A percentile compares a stretch with the other conserved stretches of the same genome.
Conservation (phyloP, 2,113 vertebrate species). For the Xiphias gladius region DNA sequence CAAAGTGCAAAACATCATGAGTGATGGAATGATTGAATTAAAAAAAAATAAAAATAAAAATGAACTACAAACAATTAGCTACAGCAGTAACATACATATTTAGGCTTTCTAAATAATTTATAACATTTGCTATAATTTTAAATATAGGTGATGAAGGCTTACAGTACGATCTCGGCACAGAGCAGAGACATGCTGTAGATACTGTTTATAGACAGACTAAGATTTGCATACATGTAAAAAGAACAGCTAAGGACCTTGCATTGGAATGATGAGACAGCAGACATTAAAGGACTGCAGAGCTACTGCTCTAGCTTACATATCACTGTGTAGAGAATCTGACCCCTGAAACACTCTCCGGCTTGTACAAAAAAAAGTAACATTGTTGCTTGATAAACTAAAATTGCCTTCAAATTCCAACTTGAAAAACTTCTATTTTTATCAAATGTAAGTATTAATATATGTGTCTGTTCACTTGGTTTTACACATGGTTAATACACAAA, state of each 20-base stretch:
- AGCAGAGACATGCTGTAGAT: background rate
- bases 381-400: background rate
- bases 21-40: constrained; percentile 24
- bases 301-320: background rate
- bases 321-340: background rate
- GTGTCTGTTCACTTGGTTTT: background rate
- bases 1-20: constrained; percentile 58
- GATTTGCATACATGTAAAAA: constrained; percentile 22
- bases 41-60: too few species aligned
- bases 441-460: background rate
- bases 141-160: constrained; percentile 17
- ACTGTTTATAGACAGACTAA: background rate
- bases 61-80: too few species aligned
- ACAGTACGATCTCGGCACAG: background rate
- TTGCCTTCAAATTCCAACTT: background rate
- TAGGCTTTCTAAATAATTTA: constrained; percentile 39
- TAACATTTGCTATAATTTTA: constrained; percentile 29
- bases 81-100: constrained; percentile 17
- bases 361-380: too few species aligned
- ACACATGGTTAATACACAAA: background rate
- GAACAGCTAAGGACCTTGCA: background rate
- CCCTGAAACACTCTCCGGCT: background rate
- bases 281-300: background rate
- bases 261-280: constrained; percentile 41
- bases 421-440: background rate